Evolutionary conservation across 2,888 invertebrate species (phyloP).

Genomic region (Trichopria drosophilae): DNA sequence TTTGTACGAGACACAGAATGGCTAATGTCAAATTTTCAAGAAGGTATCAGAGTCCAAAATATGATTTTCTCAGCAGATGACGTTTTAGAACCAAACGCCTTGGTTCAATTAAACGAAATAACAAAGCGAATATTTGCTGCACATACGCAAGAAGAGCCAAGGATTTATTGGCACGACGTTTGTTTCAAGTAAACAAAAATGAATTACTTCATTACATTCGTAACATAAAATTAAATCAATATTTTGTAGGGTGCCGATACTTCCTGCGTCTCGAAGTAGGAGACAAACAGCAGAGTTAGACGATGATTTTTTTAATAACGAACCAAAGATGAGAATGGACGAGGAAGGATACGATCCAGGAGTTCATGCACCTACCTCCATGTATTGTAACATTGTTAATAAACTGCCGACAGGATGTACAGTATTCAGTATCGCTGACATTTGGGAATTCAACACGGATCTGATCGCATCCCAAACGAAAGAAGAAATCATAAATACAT

Average conservation of each 20-base stretch:
- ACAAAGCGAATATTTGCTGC: slow-evolving; percentile 59
- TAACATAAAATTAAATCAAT: slow-evolving; percentile 11
- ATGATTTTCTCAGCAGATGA: slow-evolving; percentile 69
- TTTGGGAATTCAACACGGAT: slow-evolving; percentile 68
- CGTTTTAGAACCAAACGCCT: slow-evolving; percentile 66
- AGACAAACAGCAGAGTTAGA: slow-evolving; percentile 39
- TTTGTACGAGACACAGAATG: slow-evolving; percentile 73
- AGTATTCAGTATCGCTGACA: slow-evolving; percentile 68
- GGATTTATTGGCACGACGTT: slow-evolving; percentile 59
- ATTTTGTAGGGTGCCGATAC: slow-evolving; percentile 50
- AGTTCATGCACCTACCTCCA: slow-evolving; percentile 61
- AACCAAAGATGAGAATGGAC: slow-evolving; percentile 38
- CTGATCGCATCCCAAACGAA: slow-evolving; percentile 63
- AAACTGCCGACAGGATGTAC: slow-evolving; percentile 67
- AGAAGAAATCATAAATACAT: slow-evolving; percentile 65
- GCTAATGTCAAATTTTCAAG: slow-evolving; percentile 70
- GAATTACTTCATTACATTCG: slow-evolving; percentile 13
- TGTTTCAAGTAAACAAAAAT: slow-evolving; percentile 61
- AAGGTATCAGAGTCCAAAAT: slow-evolving; percentile 66
- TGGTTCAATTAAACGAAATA: slow-evolving; percentile 62
- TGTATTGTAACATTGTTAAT: slow-evolving; percentile 69
- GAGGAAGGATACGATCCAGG: slow-evolving; percentile 62
- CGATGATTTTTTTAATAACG: slow-evolving; percentile 52
- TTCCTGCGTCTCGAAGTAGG: slow-evolving; percentile 37
- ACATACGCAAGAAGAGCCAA: slow-evolving; percentile 51